Percentiles rank a stretch among this genome's conserved stretches.
Evolutionary conservation across 2,888 invertebrate genomes (phyloP).

Genomic region (Habroteleia sp.): DNA sequence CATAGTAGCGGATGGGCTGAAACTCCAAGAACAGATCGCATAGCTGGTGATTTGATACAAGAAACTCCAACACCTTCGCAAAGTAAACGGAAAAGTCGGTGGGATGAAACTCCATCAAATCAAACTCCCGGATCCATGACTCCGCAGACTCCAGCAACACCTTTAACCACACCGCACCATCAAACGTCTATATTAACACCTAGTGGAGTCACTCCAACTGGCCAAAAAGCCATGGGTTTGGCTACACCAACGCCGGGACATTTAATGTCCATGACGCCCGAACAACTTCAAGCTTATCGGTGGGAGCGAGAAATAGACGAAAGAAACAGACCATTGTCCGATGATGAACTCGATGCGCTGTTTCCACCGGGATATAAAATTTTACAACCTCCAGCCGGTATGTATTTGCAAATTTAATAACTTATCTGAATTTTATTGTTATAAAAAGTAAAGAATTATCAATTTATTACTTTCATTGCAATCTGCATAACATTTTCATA

Average conservation of each 20-base stretch:
- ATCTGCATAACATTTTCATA: too few relatives aligned
- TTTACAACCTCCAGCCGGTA: conserved; percentile 94
- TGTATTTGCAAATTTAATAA: neutral
- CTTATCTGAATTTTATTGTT: too few relatives aligned
- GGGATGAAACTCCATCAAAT: conserved; percentile 98
- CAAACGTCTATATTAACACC: conserved; percentile 87
- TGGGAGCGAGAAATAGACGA: conserved; percentile 99
- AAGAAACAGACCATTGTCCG: conserved; percentile 96
- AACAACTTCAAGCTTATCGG: conserved; percentile 98
- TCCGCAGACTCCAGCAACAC: conserved; percentile 90
- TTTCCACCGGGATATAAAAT: conserved; percentile 99
- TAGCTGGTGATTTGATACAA: conserved; percentile 89
- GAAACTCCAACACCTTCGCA: conserved; percentile 97
- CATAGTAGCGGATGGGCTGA: conserved; percentile 99
- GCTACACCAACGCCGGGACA: conserved; percentile 99
- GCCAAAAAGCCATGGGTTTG: conserved; percentile 98
- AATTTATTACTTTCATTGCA: too few relatives aligned
- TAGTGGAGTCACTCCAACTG: conserved; percentile 88
- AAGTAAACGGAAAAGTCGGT: conserved; percentile 96
- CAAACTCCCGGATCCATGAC: conserved; percentile 86
- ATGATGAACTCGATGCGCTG: conserved; percentile 98
- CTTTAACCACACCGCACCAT: conserved; percentile 86
- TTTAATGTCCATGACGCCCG: conserved; percentile 98
- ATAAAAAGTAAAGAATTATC: too few relatives aligned
- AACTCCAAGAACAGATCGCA: conserved; percentile 97